Conservation (phyloP, 2,797 vertebrate species). For the Mus spretus region DNA sequence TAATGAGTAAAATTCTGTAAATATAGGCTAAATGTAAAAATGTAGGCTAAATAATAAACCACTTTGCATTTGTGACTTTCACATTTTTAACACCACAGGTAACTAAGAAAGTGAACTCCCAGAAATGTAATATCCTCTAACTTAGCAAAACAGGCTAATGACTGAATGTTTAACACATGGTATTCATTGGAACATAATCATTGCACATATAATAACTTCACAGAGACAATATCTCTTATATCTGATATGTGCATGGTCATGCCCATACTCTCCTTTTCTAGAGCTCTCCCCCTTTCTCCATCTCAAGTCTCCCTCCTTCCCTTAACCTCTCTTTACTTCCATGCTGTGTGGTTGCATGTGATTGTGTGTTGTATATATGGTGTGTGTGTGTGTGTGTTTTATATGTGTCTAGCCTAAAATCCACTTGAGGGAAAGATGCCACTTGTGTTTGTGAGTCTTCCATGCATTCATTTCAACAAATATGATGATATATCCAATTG, state of each 20-base stretch:
- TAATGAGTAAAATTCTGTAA: not conserved
- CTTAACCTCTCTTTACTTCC: not conserved
- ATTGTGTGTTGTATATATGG: not conserved
- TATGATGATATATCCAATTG: not conserved
- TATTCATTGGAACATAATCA: not conserved
- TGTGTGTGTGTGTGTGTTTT: not conserved
- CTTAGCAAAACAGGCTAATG: not conserved
- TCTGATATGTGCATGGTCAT: not conserved
- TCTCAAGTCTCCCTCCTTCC: not conserved
- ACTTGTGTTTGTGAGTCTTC: not conserved
- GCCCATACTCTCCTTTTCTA: not conserved
- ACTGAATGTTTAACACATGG: not conserved
- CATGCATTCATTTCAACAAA: not conserved
- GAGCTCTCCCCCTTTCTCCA: not conserved
- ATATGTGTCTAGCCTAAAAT: not conserved
- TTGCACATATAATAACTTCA: not conserved
- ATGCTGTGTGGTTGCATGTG: not conserved
- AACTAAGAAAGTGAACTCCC: not conserved
- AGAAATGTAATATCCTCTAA: not conserved
- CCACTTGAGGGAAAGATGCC: not conserved
- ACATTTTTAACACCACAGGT: not conserved
- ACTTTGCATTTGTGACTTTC: not conserved
- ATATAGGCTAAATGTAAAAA: not conserved
- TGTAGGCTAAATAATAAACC: not conserved
- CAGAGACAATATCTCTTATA: not conserved